phyloP scores from a whole-genome alignment of 2,888 invertebrate genomes.

The Hydropsyche betteni region DNA sequence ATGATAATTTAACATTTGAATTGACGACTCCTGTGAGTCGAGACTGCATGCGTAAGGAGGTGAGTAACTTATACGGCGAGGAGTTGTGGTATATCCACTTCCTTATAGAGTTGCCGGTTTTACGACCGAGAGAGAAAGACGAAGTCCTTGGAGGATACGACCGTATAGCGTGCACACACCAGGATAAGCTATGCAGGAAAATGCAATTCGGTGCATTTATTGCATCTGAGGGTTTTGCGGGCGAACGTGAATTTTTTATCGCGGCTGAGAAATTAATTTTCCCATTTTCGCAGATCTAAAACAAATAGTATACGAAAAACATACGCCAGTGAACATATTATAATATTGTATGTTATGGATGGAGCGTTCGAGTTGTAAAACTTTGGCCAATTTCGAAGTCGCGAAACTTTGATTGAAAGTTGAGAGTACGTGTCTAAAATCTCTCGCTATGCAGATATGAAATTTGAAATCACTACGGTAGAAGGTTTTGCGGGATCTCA shows the following conservation, averaged over 20 bases:
- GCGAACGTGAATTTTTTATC: constrained; percentile 35
- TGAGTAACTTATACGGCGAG: constrained; percentile 13
- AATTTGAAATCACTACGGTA: no score
- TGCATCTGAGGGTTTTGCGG: constrained; percentile 34
- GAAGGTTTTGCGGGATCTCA: no score
- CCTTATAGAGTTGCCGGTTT: constrained; percentile 34
- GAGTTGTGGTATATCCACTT: constrained; percentile 34
- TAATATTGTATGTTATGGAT: no score
- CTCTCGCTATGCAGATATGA: no score
- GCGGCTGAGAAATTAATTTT: background rate
- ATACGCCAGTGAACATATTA: background rate
- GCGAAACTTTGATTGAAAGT: no score
- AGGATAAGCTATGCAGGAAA: constrained; percentile 24
- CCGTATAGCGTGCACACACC: no score
- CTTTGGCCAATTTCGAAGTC: no score
- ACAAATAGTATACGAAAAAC: background rate
- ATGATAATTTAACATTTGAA: background rate
- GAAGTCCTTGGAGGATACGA: constrained; percentile 31
- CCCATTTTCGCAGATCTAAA: background rate
- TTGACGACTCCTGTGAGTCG: constrained; percentile 13
- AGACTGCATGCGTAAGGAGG: constrained; percentile 37
- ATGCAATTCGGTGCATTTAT: constrained; percentile 42
- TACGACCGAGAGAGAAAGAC: constrained; percentile 29
- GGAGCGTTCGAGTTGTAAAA: no score
- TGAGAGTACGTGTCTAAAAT: no score